Base-by-base conservation (phyloP, 2,113 vertebrate species). In the Theropithecus gelada region DNA sequence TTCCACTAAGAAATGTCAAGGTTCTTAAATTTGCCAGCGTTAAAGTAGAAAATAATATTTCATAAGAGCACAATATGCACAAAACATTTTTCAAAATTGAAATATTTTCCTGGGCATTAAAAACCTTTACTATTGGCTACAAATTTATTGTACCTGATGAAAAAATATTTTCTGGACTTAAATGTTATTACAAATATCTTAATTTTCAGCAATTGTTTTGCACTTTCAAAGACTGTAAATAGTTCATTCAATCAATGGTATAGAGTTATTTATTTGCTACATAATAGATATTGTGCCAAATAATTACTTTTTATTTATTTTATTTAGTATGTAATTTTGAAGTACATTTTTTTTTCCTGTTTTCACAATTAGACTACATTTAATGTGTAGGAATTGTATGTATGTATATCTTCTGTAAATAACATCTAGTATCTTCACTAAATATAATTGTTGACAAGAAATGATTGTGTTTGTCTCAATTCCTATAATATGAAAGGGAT, bases 161-260 rank as follows among this genome's bases (percentile, higher is more conserved):
- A 50, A 93, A 38, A 32, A 96, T 94, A 97, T 98, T 98, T 98
- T 98, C 97, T 98, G 98, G 92, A 98, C 80, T 98, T 98, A 97
- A 95, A 45, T 93, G 96, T 98, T 98, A 93, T 96, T 98, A 98
- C 82, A 98, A 84, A 97, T 98, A 98, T 88, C 96, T 98, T 98
- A 93, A 97, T 98, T 98, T 99, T 98, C 97, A 98, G 94, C 95
- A 97, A 95, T 96, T 97, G 91, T 98, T 98, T 99, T 99, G 98
- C 98, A 99, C 99, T 98, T 99, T 99, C 98, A 98, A 96, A 98
- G 98, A 98, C 93, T 99, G 98, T 99, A 99, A 98, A 99, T 99
- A 98, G 98, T 98, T 98, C 98, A 98, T 99, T 98, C 83, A 83
- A 96, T 98, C 97, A 97, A 95, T 85, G 83, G 96, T 99, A 98